phyloP scores from a whole-genome alignment of 2,888 invertebrate genomes.

The Ametastegia equiseti region DNA sequence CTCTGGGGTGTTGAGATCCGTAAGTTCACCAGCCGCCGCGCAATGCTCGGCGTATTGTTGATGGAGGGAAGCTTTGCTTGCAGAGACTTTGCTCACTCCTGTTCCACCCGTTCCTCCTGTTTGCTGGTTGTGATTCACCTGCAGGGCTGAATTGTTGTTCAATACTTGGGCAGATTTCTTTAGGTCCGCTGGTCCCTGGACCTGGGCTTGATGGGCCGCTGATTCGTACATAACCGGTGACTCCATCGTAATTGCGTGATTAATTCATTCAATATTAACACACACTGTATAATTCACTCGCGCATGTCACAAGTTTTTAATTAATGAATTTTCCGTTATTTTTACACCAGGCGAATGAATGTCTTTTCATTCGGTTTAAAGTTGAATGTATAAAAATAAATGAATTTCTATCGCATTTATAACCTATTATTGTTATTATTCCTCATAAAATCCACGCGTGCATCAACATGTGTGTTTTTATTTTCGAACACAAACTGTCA shows the following conservation, averaged over 20 bases:
- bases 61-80: conserved; percentile 82
- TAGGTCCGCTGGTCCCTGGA: conserved; percentile 78
- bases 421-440: background rate
- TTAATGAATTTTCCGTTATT: too few relatives aligned
- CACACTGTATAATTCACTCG: background rate
- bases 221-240: conserved; percentile 93
- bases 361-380: background rate
- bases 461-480: background rate
- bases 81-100: conserved; percentile 73
- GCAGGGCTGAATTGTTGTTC: conserved; percentile 76
- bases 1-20: conserved; percentile 94
- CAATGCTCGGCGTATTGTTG: conserved; percentile 86
- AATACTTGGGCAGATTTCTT: conserved; percentile 80
- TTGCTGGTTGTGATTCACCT: conserved; percentile 78
- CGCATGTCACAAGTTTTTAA: background rate
- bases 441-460: background rate
- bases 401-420: background rate
- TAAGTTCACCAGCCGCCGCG: conserved; percentile 83
- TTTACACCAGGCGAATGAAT: background rate
- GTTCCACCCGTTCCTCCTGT: conserved; percentile 76
- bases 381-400: background rate
- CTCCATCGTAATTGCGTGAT: conserved; percentile 79
- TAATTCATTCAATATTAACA: background rate
- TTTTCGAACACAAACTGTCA: background rate
- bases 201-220: conserved; percentile 77